Conservation (phyloP, 2,113 vertebrate genomes). For the Trichomycterus rosablanca region DNA sequence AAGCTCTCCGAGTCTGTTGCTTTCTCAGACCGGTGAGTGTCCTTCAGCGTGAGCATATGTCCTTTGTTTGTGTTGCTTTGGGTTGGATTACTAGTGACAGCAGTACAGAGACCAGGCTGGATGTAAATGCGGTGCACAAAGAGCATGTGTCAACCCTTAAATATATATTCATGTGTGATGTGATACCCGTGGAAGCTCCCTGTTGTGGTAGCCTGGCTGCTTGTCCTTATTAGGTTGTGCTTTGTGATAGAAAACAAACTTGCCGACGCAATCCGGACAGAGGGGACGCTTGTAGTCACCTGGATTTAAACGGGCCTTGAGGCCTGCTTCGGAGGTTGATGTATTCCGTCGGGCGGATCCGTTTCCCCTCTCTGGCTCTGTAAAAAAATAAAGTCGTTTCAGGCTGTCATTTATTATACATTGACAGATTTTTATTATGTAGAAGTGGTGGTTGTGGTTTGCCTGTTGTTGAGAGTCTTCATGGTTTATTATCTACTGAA, state of each 20-base stretch:
- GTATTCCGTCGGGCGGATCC: slow-evolving; percentile 34
- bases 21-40: slow-evolving; percentile 56
- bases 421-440: slow-evolving; percentile 11
- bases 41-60: slow-evolving; percentile 60
- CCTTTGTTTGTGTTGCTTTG: slow-evolving; percentile 59
- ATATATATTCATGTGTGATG: slow-evolving; percentile 63
- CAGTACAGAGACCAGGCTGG: slow-evolving; percentile 46
- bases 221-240: slow-evolving; percentile 60
- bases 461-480: not conserved
- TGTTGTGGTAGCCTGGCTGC: slow-evolving; percentile 45
- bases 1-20: slow-evolving; percentile 46
- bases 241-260: slow-evolving; percentile 58
- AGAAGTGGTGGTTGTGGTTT: not conserved
- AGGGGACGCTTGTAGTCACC: slow-evolving; percentile 43
- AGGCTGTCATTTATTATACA: slow-evolving; percentile 48
- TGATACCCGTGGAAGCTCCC: slow-evolving; percentile 60
- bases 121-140: slow-evolving; percentile 55
- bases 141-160: slow-evolving; percentile 58
- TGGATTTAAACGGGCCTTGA: not conserved
- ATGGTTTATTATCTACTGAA: not conserved
- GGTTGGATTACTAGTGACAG: slow-evolving; percentile 60
- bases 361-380: slow-evolving; percentile 40
- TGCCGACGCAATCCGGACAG: slow-evolving; percentile 33
- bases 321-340: slow-evolving; percentile 18
- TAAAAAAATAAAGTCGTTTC: slow-evolving; percentile 45